phyloP scores from a whole-genome alignment of 2,113 vertebrate genomes.

The Salminus brasiliensis region DNA sequence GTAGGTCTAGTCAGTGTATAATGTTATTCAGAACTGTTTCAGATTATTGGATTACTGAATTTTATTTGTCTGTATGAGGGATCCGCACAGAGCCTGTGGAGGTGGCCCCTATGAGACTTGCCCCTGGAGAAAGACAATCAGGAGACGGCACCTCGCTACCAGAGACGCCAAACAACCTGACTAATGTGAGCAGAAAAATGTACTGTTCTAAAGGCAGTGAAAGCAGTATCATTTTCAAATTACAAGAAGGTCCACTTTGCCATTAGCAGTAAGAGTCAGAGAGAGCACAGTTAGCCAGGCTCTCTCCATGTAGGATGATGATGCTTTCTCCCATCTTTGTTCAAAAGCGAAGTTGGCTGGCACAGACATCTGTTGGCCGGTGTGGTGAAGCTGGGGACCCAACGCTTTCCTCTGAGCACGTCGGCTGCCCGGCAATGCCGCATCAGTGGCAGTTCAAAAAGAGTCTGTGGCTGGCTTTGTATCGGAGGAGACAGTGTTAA shows the following conservation, averaged over 20 bases:
- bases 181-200: constrained; percentile 45
- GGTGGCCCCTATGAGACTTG: constrained; percentile 79
- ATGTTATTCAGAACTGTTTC: neutral
- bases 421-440: neutral
- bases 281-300: no score
- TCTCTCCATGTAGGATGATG: no score
- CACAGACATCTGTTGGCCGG: no score
- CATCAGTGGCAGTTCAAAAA: neutral
- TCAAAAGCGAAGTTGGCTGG: neutral
- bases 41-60: neutral
- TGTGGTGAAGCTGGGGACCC: no score
- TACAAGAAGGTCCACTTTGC: no score
- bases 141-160: constrained; percentile 95
- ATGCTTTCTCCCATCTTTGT: no score
- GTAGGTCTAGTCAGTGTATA: neutral
- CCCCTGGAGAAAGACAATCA: constrained; percentile 93
- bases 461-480: no score
- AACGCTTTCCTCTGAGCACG: neutral
- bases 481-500: no score
- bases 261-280: no score
- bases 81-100: constrained; percentile 80
- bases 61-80: constrained; percentile 60
- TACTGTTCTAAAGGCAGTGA: neutral
- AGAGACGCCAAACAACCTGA: constrained; percentile 93
- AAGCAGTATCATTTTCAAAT: no score